Evolutionary conservation across 2,888 invertebrate species (phyloP).

Genomic region (Mesodorylaimus sp.): DNA sequence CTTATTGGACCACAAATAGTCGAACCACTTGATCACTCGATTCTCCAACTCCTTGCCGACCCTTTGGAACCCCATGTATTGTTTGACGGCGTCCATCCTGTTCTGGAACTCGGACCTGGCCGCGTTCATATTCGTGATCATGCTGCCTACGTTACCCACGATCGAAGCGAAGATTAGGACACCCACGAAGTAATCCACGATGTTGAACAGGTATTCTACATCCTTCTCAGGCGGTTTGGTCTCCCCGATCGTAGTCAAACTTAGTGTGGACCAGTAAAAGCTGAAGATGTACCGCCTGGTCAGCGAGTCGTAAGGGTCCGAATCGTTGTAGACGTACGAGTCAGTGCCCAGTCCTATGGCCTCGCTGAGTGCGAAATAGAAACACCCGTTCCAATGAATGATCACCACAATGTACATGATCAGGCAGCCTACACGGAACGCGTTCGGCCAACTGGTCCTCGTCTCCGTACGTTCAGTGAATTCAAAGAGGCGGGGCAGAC

Average conservation of each 20-base stretch:
- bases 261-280: slow-evolving; percentile 31
- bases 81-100: slow-evolving; percentile 58
- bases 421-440: slow-evolving; percentile 24
- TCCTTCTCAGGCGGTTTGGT: slow-evolving; percentile 80
- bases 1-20: slow-evolving; percentile 73
- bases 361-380: slow-evolving; percentile 28
- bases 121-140: slow-evolving; percentile 80
- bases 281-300: slow-evolving; percentile 28
- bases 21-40: slow-evolving; percentile 78
- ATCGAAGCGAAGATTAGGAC: slow-evolving; percentile 91
- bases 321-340: slow-evolving; percentile 31
- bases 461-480: slow-evolving; percentile 84
- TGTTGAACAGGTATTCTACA: slow-evolving; percentile 75
- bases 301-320: slow-evolving; percentile 19
- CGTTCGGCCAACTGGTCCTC: slow-evolving; percentile 69
- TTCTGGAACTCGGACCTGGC: slow-evolving; percentile 83
- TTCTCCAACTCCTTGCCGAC: slow-evolving; percentile 52
- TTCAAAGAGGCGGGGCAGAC: slow-evolving; percentile 37
- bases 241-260: slow-evolving; percentile 31
- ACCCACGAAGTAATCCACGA: slow-evolving; percentile 74
- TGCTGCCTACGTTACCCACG: slow-evolving; percentile 78
- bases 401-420: slow-evolving; percentile 24
- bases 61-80: slow-evolving; percentile 67
- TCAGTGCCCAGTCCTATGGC: slow-evolving; percentile 31
- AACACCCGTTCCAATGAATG: slow-evolving; percentile 30